Evolutionary conservation across 2,113 vertebrate genomes (phyloP).

Genomic region (Hiodon alosoides): DNA sequence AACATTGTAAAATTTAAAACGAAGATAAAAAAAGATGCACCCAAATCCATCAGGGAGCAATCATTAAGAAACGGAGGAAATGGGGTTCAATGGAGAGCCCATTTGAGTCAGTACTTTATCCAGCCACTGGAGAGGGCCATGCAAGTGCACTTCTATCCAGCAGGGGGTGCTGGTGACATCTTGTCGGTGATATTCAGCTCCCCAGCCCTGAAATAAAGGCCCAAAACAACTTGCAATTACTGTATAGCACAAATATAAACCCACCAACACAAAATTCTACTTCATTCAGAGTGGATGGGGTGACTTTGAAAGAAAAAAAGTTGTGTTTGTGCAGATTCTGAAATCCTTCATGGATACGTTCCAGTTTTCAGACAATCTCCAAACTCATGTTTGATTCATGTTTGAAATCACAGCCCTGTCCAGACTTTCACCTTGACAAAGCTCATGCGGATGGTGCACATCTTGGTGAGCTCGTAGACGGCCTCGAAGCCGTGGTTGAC

Average conservation of each 20-base stretch:
- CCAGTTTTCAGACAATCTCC: not conserved
- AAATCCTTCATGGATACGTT: not conserved
- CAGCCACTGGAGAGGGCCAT: constrained; percentile 95
- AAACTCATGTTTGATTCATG: not conserved
- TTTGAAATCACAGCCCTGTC: too few relatives aligned
- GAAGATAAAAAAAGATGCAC: constrained; percentile 32
- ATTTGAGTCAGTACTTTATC: constrained; percentile 99
- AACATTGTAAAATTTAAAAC: constrained; percentile 42
- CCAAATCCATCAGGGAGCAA: constrained; percentile 36
- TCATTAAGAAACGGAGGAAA: constrained; percentile 96
- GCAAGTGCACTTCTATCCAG: constrained; percentile 97
- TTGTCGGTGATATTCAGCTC: constrained; percentile 92
- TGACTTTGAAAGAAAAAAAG: not conserved
- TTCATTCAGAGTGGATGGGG: not conserved
- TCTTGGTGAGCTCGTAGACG: constrained; percentile 95
- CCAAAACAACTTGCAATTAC: not conserved
- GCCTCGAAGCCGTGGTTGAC: constrained; percentile 97
- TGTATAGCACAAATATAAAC: not conserved
- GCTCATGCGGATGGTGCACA: constrained; percentile 98
- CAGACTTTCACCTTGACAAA: constrained; percentile 80
- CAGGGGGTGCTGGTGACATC: constrained; percentile 97
- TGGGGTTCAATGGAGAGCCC: constrained; percentile 94
- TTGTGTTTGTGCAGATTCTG: not conserved
- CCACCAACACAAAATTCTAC: not conserved
- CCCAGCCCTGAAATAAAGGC: constrained; percentile 77